Conservation (phyloP, 1,140 invertebrate species). For the Sesamia nonagrioides region DNA sequence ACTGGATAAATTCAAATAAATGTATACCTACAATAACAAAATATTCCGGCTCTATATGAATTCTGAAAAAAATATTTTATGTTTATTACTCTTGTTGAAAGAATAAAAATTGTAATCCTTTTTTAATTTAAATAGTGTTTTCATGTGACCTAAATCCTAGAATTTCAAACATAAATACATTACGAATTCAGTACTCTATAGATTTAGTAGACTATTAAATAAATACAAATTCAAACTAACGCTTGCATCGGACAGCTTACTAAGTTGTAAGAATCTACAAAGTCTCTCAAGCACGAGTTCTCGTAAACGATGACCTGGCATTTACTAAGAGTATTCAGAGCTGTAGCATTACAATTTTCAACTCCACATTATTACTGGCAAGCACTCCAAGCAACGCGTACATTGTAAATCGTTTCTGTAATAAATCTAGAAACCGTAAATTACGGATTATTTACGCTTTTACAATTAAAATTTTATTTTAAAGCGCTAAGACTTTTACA, state of each 20-base stretch:
- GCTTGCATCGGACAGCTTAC: slow-evolving; percentile 2
- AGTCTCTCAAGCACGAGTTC: neutral
- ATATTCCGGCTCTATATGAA: too few relatives aligned
- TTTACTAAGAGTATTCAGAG: slow-evolving; percentile 10
- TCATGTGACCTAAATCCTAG: too few relatives aligned
- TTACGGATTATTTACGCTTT: slow-evolving; percentile 29
- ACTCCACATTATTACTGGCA: slow-evolving; percentile 14
- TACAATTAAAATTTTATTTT: slow-evolving; percentile 4
- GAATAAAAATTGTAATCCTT: too few relatives aligned
- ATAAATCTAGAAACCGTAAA: slow-evolving; percentile 27
- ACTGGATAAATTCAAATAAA: too few relatives aligned
- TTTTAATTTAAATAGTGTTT: too few relatives aligned
- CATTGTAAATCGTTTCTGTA: slow-evolving; percentile 33
- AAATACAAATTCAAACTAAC: slow-evolving; percentile 21
- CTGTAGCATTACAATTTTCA: neutral
- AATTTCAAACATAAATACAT: too few relatives aligned
- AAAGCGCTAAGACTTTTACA: neutral
- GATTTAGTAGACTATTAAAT: neutral
- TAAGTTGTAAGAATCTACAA: slow-evolving; percentile 7
- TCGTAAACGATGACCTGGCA: slow-evolving; percentile 10
- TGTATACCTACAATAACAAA: too few relatives aligned
- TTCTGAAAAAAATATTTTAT: too few relatives aligned
- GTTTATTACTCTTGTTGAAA: too few relatives aligned
- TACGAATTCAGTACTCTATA: neutral
- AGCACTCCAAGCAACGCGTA: slow-evolving; percentile 5